Percentiles rank a stretch among this genome's conserved stretches.
phyloP scores from a whole-genome alignment of 2,888 invertebrate genomes.

The Lepetodrilus schrolli region DNA sequence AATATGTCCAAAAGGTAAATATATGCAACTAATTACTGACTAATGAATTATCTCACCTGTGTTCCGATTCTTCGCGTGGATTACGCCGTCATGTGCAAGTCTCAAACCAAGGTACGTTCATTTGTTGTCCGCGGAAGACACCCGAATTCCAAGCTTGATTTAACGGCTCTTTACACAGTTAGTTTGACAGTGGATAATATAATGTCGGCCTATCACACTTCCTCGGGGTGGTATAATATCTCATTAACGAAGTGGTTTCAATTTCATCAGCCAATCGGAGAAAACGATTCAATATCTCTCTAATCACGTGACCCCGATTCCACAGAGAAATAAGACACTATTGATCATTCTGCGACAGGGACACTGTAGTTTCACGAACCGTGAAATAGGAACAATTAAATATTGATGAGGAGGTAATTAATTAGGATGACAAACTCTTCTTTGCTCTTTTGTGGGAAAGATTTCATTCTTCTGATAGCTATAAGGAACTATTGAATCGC shows the following conservation, averaged over 20 bases:
- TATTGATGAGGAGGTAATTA: constrained; percentile 18
- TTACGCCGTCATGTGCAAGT: not conserved
- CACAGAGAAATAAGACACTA: not conserved
- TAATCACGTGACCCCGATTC: not conserved
- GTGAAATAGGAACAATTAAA: constrained; percentile 20
- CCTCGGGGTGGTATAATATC: constrained; percentile 16
- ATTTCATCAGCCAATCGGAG: constrained; percentile 18
- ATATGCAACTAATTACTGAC: too few species aligned
- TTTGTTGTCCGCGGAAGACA: not conserved
- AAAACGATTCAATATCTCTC: not conserved
- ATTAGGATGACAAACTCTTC: constrained; percentile 3
- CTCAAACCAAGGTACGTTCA: not conserved
- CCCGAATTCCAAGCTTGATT: not conserved
- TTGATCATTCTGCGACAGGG: not conserved
- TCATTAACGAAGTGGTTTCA: constrained; percentile 22
- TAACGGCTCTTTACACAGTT: not conserved
- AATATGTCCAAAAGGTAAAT: too few species aligned
- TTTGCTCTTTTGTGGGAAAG: constrained; percentile 6
- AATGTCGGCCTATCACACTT: not conserved
- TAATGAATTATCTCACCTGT: too few species aligned
- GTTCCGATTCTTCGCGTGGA: too few species aligned
- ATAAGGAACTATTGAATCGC: not conserved
- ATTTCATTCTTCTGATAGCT: not conserved
- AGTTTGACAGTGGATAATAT: constrained; percentile 9
- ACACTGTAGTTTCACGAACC: not conserved